Conservation (phyloP, 2,888 invertebrate species). For the Pyrgus malvae region DNA sequence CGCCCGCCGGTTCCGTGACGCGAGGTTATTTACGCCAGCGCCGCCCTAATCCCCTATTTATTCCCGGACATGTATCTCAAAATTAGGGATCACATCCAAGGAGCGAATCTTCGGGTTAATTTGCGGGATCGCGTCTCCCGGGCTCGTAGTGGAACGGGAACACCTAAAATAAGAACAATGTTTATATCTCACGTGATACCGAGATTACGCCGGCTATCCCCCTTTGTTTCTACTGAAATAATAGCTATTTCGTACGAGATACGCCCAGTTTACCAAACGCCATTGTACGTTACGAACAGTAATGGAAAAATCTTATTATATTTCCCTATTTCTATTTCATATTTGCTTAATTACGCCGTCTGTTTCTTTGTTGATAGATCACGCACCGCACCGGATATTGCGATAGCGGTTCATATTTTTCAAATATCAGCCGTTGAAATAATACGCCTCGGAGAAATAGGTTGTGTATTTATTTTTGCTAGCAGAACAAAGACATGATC, state of each 20-base stretch:
- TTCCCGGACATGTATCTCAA: slow-evolving; percentile 80
- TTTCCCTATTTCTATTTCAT: slow-evolving; percentile 13
- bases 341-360: slow-evolving; percentile 23
- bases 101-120: slow-evolving; percentile 61
- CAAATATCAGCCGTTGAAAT: slow-evolving; percentile 11
- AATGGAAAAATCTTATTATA: slow-evolving; percentile 23
- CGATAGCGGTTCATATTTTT: slow-evolving; percentile 10
- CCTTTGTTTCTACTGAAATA: slow-evolving; percentile 43
- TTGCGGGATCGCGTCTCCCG: slow-evolving; percentile 56
- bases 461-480: slow-evolving; percentile 4
- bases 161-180: slow-evolving; percentile 46
- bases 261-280: slow-evolving; percentile 1
- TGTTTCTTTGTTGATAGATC: slow-evolving; percentile 19
- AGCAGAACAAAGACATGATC: slow-evolving; percentile 6
- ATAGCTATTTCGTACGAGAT: slow-evolving; percentile 39
- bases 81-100: slow-evolving; percentile 78
- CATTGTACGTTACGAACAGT: slow-evolving; percentile 15
- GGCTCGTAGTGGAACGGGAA: slow-evolving; percentile 43
- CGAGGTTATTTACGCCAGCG: slow-evolving; percentile 75
- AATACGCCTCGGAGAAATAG: slow-evolving; percentile 4
- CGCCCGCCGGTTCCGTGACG: slow-evolving; percentile 61
- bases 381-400: slow-evolving; percentile 20
- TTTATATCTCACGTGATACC: slow-evolving; percentile 51
- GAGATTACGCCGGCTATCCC: slow-evolving; percentile 44
- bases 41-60: slow-evolving; percentile 80